Evolutionary conservation across 2,888 invertebrate species (phyloP), one percentile per base, ranked within the genome.

Genomic region (Germaria angustata): DNA sequence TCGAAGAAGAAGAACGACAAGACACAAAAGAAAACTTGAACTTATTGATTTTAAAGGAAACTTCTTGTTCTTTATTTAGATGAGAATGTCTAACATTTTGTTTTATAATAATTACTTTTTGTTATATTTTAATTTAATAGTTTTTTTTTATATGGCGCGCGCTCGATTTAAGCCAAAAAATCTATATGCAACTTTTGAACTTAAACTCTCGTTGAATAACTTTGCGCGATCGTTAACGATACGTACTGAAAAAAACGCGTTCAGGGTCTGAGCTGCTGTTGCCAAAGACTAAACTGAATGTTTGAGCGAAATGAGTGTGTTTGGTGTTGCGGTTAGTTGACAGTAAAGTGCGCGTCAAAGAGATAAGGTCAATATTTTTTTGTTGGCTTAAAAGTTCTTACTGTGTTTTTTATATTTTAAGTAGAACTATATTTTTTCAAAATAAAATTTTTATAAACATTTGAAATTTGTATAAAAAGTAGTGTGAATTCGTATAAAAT

Each of bases 181-280:
- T 41, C 20, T 22, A 5, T 15, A 63, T 13, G 41, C 9, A 36
- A 51, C n/a, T 41, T 68, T 28, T 28, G 13, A 53, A 28, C 24
- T 28, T n/a, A 41, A 55, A 32, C 11, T 41, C 20, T 55, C 68
- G 55, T 55, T 20, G 39, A 44, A n/a, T 44, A 20, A 41, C 13
- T 53, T 68, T 44, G 55, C 51, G 49, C 51, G 49, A 68, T 75
- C 73, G 53, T 20, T 55, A 20, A 24, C 46, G 59, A 59, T 24
- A 24, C 41, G 66, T 49, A 32, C n/a, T 32, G 9, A 57, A 32
- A 53, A 63, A 53, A 83, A 75, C 78, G 75, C 82, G 82, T 82
- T 79, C 82, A 83, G 72, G 80, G 75, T 69, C 84, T 83, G 82
- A 85, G 78, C 84, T 85, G 85, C 73, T 84, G 78, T 83, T 65